Evolutionary conservation across 2,888 invertebrate species (phyloP).

Genomic region (Dione vanillae): DNA sequence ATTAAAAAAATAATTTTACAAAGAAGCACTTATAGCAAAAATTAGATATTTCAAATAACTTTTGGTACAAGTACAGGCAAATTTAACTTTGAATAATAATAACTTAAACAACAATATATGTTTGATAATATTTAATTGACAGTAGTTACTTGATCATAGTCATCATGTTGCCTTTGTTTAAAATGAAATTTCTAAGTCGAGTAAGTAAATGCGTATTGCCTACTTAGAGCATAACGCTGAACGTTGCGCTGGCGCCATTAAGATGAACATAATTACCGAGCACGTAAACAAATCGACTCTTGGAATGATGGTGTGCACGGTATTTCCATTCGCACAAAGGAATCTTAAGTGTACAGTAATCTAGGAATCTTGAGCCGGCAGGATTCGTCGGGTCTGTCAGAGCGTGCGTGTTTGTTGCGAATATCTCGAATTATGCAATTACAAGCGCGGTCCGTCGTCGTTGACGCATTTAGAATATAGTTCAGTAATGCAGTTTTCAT

Average conservation of each 20-base stretch:
- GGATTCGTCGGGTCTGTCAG: conserved; percentile 55
- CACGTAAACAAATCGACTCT: conserved; percentile 66
- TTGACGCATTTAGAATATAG: conserved; percentile 35
- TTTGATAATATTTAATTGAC: neutral
- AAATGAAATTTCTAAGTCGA: conserved; percentile 6
- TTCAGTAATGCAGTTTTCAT: conserved; percentile 37
- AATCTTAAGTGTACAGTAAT: conserved; percentile 72
- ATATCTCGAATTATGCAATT: conserved; percentile 57
- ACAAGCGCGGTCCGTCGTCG: conserved; percentile 49
- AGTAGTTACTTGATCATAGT: neutral
- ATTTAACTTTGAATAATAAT: neutral
- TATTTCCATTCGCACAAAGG: conserved; percentile 60
- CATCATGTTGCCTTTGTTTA: neutral
- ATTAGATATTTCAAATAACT: neutral
- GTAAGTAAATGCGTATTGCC: conserved; percentile 19
- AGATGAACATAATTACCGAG: conserved; percentile 60
- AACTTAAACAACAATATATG: neutral
- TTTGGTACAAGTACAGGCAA: neutral
- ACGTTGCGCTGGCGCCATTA: conserved; percentile 32
- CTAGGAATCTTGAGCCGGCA: conserved; percentile 58
- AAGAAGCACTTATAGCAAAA: neutral
- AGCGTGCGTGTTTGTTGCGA: conserved; percentile 47
- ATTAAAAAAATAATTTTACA: neutral
- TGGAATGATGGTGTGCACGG: conserved; percentile 57
- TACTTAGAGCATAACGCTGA: conserved; percentile 25